A percentile compares a stretch with the other conserved stretches of the same genome.
Evolutionary conservation across 2,888 invertebrate genomes (phyloP).

Genomic region (Cosmorhoe ocellata): DNA sequence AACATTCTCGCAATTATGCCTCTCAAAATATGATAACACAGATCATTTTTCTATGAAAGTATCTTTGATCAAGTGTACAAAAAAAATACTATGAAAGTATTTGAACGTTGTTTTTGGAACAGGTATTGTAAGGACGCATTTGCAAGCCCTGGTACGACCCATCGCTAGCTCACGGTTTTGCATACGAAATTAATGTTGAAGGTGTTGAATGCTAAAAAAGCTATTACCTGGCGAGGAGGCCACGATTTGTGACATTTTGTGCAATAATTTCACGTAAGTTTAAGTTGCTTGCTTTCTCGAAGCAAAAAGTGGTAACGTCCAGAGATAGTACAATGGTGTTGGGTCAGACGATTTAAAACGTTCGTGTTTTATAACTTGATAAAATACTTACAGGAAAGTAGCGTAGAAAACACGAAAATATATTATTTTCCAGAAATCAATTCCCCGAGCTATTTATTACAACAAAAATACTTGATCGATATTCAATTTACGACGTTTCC

Average conservation of each 20-base stretch:
- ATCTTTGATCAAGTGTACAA: no score
- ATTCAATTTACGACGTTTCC: constrained; percentile 11
- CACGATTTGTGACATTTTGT: constrained; percentile 29
- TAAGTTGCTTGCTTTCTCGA: constrained; percentile 4
- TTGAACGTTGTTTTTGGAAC: no score
- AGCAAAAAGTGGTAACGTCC: constrained; percentile 9
- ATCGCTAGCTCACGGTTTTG: constrained; percentile 32
- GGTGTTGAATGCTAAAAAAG: constrained; percentile 37
- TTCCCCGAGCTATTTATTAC: neutral
- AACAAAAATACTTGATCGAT: constrained; percentile 12
- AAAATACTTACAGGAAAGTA: neutral
- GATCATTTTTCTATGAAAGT: no score
- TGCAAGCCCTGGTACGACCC: no score
- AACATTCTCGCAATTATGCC: no score
- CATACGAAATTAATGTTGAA: constrained; percentile 34
- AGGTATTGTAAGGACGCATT: no score
- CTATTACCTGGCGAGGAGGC: constrained; percentile 26
- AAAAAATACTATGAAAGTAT: no score
- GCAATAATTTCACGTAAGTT: constrained; percentile 29
- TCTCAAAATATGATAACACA: no score
- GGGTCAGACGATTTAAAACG: constrained; percentile 13
- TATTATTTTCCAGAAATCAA: neutral
- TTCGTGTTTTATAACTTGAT: constrained; percentile 8
- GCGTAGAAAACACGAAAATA: neutral
- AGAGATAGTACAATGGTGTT: constrained; percentile 9